Percentiles rank a stretch among this genome's conserved stretches.
Evolutionary conservation across 1,140 invertebrate genomes (phyloP).

Genomic region (Archivesica marissinica): DNA sequence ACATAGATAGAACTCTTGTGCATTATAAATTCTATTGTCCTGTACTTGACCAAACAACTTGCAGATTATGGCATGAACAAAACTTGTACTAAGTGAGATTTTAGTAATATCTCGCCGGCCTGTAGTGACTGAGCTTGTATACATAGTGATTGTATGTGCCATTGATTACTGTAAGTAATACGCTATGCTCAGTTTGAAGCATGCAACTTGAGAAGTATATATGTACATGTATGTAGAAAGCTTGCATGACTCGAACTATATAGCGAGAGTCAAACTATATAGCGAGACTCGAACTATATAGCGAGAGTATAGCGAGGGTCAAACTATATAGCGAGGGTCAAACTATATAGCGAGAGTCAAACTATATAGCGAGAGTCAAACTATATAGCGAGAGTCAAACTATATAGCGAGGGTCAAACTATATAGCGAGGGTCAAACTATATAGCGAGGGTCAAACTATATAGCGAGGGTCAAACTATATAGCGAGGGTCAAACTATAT

Average conservation of each 20-base stretch:
- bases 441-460: neutral
- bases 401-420: neutral
- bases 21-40: no score
- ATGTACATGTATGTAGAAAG: neutral
- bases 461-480: neutral
- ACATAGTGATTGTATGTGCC: no score
- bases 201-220: neutral
- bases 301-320: neutral
- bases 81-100: no score
- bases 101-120: no score
- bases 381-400: neutral
- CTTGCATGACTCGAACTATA: neutral
- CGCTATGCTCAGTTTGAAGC: neutral
- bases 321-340: neutral
- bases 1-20: no score
- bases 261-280: neutral
- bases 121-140: no score
- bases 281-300: neutral
- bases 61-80: no score
- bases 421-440: neutral
- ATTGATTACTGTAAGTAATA: neutral
- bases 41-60: no score
- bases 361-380: neutral
- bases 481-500: neutral
- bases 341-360: neutral